Evolutionary conservation across 2,888 invertebrate genomes (phyloP), one percentile per base, ranked within the genome.

Genomic region (Onthophagus sagittarius): DNA sequence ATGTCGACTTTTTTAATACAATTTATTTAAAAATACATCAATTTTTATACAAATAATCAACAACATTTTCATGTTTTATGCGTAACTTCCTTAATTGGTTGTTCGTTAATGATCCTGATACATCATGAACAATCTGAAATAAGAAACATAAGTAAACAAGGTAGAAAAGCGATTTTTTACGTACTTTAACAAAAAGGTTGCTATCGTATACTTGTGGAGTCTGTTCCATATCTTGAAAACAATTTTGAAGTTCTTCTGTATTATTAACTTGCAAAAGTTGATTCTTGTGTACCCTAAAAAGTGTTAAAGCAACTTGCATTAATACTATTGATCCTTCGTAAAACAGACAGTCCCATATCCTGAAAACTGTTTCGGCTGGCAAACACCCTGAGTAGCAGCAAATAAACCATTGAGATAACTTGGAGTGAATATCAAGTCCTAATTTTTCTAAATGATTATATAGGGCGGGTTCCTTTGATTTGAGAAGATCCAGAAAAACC

Each of bases 291-390:
- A 90, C 87, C 80, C 91, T 91, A 76, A 98, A 92, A 79, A 98
- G 87, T 7, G 96, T 93, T 77, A 98, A 82, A 71, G 95, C 95
- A 1, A 96, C 96, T 78, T 97, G 89, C 84, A 98, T 95, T 77
- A 98, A 87, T 78, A 98, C 93, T 87, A 97, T 97, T 75, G 94
- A 94, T 63, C 98, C 98, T 86, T 98, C 98, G 80, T 94, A 93
- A 86, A 98, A 97, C 75, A 98, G 86, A 82, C 97, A 97, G 85
- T 98, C 98, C 97, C 98, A 98, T 85, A 98, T 94, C 81, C 98
- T 89, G 15, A 97, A 87, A 63, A 97, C 96, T 5, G 98, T 98
- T 90, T 98, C 97, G 74, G 94, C 92, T 0, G 97, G 97, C 75
- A 98, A 88, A 72, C 97, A 96, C 88, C 98, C 97, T 71, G 95